These are phyloP conservation scores for Nyctalus aviator DNA, from an alignment of 2,797 vertebrate species.

Conservation along the genomic window DNA sequence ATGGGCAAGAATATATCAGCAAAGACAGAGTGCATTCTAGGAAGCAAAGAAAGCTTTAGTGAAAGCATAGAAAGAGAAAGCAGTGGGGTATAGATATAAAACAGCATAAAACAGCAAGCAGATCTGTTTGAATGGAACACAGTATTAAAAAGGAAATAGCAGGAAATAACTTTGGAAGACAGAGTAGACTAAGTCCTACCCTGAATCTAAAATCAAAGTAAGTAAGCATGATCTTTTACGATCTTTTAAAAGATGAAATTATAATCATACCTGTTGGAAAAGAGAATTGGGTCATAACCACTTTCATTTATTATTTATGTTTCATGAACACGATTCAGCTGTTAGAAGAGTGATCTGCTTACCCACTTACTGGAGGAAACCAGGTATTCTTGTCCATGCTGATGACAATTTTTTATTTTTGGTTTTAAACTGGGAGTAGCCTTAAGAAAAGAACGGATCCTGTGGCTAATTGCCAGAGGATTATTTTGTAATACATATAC, in stretches of 20 bases:
- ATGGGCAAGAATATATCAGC: background rate
- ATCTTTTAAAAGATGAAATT: slow-evolving; percentile 58
- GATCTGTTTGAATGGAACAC: background rate
- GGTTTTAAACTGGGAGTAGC: slow-evolving; percentile 4
- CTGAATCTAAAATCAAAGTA: slow-evolving; percentile 40
- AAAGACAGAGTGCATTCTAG: background rate
- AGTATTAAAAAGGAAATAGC: slow-evolving; percentile 19
- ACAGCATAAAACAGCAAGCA: background rate
- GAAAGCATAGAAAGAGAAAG: background rate
- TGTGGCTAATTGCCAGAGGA: slow-evolving; percentile 29
- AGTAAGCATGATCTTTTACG: background rate
- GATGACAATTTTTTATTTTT: slow-evolving; percentile 1
- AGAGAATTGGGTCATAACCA: slow-evolving; percentile 21
- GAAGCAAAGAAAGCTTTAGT: background rate
- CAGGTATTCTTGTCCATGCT: background rate
- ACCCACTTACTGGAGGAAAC: slow-evolving; percentile 2
- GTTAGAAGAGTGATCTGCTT: slow-evolving; percentile 2
- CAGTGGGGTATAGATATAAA: background rate
- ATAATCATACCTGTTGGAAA: slow-evolving; percentile 13
- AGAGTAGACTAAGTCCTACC: background rate
- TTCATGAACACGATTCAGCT: slow-evolving; percentile 43
- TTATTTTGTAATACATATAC: background rate
- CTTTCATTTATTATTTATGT: slow-evolving; percentile 22
- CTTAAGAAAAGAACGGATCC: slow-evolving; percentile 7
- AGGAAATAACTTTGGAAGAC: slow-evolving; percentile 43